These are phyloP conservation scores for Cheilosia vernalis DNA, from an alignment of 2,888 invertebrate genomes.

Conservation along the genomic window DNA sequence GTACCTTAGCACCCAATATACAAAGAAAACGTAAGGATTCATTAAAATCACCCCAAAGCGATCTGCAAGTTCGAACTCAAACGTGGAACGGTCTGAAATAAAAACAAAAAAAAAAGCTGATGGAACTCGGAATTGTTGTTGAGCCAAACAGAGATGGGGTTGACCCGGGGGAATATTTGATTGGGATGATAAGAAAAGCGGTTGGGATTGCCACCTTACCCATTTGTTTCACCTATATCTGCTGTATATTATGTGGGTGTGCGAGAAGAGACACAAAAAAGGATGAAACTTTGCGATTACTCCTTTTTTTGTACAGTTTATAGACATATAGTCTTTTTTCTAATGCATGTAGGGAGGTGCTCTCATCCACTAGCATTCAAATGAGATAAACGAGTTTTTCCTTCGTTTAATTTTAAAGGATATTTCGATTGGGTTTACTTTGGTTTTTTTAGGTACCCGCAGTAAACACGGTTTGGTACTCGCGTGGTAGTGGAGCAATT, in stretches of 20 bases:
- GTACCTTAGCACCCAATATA: slow-evolving; percentile 2
- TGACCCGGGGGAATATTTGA: slow-evolving; percentile 72
- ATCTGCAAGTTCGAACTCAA: slow-evolving; percentile 58
- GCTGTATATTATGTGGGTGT: slow-evolving; percentile 14
- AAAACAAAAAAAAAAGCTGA: slow-evolving; percentile 16
- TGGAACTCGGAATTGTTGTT: slow-evolving; percentile 70
- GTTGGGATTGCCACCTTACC: slow-evolving; percentile 40
- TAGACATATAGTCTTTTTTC: slow-evolving; percentile 13
- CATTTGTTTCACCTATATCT: slow-evolving; percentile 43
- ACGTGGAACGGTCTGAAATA: background rate
- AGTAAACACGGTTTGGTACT: background rate
- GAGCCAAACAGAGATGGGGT: slow-evolving; percentile 66
- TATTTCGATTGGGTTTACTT: background rate
- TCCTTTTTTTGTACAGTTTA: slow-evolving; percentile 10
- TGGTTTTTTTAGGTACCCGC: background rate
- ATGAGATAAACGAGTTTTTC: slow-evolving; percentile 41
- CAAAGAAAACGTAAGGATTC: slow-evolving; percentile 49
- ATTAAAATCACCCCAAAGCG: slow-evolving; percentile 68
- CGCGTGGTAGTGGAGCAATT: slow-evolving; percentile 7
- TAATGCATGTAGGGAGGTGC: slow-evolving; percentile 45
- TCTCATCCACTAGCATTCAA: slow-evolving; percentile 46
- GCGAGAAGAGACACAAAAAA: slow-evolving; percentile 49
- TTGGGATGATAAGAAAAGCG: slow-evolving; percentile 68
- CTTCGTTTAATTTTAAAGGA: slow-evolving; percentile 36
- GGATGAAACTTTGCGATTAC: slow-evolving; percentile 64